Percentiles rank a stretch among this genome's conserved stretches.
These are phyloP conservation scores for Trochalopteron elliotii DNA, from an alignment of 2,113 vertebrate species.

Conservation along the genomic window DNA sequence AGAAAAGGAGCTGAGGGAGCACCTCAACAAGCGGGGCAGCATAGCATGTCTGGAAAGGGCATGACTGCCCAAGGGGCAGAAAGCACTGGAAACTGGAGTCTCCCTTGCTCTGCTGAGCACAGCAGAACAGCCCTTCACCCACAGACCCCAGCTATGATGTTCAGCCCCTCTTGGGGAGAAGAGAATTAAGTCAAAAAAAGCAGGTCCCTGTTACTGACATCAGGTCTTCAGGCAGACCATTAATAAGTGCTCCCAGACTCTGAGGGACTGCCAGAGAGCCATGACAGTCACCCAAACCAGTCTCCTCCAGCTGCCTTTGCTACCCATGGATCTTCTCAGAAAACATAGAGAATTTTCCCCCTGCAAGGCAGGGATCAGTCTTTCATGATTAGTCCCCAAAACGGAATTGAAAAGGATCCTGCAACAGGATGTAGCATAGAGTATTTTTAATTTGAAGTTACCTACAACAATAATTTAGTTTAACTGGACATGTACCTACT, in stretches of 20 bases:
- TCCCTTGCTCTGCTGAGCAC: not conserved
- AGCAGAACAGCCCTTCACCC: not conserved
- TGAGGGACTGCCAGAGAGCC: not conserved
- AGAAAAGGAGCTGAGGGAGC: not conserved
- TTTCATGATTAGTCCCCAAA: not conserved
- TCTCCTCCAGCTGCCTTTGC: not conserved
- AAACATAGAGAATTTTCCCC: not conserved
- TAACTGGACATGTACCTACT: not conserved
- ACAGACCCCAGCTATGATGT: not conserved
- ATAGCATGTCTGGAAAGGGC: not conserved
- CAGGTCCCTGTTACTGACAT: not conserved
- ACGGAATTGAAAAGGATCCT: not conserved
- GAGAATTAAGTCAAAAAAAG: not conserved
- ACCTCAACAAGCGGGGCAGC: not conserved
- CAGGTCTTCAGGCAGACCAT: not conserved
- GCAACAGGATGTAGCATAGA: not conserved
- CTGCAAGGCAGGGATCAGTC: not conserved
- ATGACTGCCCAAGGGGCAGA: not conserved
- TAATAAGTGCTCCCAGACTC: not conserved
- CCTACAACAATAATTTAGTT: not conserved
- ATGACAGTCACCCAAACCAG: not conserved
- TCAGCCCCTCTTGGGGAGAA: not conserved
- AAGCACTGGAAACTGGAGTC: not conserved
- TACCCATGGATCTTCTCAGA: not conserved
- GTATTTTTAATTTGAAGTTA: not conserved